phyloP scores from a whole-genome alignment of 2,113 vertebrate species.

The Hiodon alosoides region DNA sequence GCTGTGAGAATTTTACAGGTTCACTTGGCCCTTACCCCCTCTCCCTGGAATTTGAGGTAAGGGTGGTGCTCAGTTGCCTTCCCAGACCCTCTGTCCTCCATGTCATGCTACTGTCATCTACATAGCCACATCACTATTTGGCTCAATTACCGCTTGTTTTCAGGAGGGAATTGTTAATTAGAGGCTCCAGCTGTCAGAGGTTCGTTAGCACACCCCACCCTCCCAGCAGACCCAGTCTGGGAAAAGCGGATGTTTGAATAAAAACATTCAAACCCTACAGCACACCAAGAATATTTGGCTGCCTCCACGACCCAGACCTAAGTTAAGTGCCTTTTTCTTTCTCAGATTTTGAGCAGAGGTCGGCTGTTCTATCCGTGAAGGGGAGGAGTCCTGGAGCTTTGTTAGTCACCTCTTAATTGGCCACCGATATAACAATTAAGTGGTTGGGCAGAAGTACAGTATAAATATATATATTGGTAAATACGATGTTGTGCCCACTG shows the following conservation, averaged over 20 bases:
- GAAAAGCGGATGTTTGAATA: slow-evolving; percentile 57
- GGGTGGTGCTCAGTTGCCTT: not conserved
- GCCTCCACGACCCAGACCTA: no score
- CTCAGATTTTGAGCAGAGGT: no score
- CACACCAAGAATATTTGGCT: not conserved
- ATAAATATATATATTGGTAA: no score
- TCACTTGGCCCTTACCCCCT: not conserved
- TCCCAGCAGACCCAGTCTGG: slow-evolving; percentile 45
- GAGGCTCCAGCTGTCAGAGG: slow-evolving; percentile 71
- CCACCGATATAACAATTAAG: no score
- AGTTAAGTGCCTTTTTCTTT: no score
- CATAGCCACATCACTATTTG: slow-evolving; percentile 43
- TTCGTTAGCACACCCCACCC: slow-evolving; percentile 67
- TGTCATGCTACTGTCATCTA: slow-evolving; percentile 6
- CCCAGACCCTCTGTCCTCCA: slow-evolving; percentile 4
- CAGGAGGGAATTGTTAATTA: slow-evolving; percentile 74
- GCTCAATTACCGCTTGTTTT: slow-evolving; percentile 64
- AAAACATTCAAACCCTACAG: slow-evolving; percentile 55
- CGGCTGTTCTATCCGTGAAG: no score
- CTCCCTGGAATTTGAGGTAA: not conserved
- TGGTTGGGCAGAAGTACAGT: no score
- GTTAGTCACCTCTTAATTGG: no score
- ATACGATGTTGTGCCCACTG: no score
- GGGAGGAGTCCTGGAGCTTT: no score
- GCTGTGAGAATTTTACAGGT: not conserved